Evolutionary conservation across 2,113 vertebrate species (phyloP), one percentile per base, ranked within the genome.

Genomic region (Hemibagrus wyckioides): DNA sequence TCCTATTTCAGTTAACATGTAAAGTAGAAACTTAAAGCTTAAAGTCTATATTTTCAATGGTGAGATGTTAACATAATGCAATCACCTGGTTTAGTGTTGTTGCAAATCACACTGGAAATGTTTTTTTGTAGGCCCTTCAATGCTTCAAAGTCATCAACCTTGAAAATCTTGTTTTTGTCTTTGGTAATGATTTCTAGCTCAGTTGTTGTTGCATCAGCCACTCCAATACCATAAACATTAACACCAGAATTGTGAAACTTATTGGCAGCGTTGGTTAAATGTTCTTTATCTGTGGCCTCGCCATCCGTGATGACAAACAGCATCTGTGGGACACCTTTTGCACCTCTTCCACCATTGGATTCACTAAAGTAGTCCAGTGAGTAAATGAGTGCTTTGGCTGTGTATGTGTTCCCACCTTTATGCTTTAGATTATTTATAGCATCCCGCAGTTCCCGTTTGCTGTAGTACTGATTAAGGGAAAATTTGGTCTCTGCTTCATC

Each of bases 231-330:
- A 90, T 94, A 94, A n/a, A 97, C 89, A 0, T 4, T 85, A 56
- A 97, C 89, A 0, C 83, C 90, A 7, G 86, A 71, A 1, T 92
- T 19, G 5, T 82, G 81, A 86, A 97, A 91, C 2, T 90, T 88
- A 75, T 28, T 0, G 0, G 94, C 90, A 0, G 90, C 86, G 3
- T 44, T 41, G 0, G 7, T 56, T 75, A 96, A 93, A 2, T 50
- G 83, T 13, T 67, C 0, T 1, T 0, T 56, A 71, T 96, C 94
- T 0, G 91, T 94, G 0, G 95, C 94, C 0, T 92, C 88, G 1
- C 95, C 95, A 25, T 96, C 96, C 5, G 96, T 97, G 88, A 97
- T 95, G 69, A 96, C 92, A 88, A 96, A 90, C 54, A 97, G 88
- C 54, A 97, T 92, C 90, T 94, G 94, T 1, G 94, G 90, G 57